Evolutionary conservation across 1,140 invertebrate genomes (phyloP).

Genomic region (Oreohelix idahoensis): DNA sequence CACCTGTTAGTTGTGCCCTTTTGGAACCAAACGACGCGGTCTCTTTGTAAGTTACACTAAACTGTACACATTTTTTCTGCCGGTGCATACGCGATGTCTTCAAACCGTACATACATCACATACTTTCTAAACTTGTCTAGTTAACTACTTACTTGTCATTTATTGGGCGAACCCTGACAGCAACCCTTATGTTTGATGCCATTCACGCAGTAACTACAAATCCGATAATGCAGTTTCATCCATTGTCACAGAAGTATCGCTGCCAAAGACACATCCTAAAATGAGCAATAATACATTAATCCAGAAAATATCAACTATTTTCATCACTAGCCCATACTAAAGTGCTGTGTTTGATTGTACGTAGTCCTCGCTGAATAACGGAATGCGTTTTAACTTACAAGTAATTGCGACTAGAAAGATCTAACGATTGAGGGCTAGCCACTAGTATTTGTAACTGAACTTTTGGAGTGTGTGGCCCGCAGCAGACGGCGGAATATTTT

Average conservation of each 20-base stretch:
- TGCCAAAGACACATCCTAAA: neutral
- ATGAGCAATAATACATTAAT: neutral
- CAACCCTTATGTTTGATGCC: slow-evolving; percentile 34
- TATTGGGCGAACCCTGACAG: slow-evolving; percentile 17
- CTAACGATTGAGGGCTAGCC: too few species aligned
- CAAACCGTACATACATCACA: neutral
- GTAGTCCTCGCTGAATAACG: too few species aligned
- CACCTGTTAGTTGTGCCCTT: too few species aligned
- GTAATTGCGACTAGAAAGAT: too few species aligned
- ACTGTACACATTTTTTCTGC: neutral
- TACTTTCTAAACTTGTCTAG: neutral
- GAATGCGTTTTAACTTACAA: too few species aligned
- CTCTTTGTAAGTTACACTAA: neutral
- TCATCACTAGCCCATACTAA: too few species aligned
- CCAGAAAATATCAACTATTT: neutral
- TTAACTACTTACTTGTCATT: slow-evolving; percentile 24
- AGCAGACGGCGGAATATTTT: neutral
- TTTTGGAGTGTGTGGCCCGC: neutral
- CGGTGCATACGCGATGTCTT: neutral
- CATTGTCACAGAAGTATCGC: slow-evolving; percentile 2
- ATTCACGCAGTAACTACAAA: neutral
- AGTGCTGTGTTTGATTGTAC: too few species aligned
- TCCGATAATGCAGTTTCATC: neutral
- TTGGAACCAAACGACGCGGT: neutral
- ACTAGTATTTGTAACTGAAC: too few species aligned